Percentiles rank a stretch among this genome's conserved stretches.
Evolutionary conservation across 2,113 vertebrate species (phyloP).

Genomic region (Sialia sialis): DNA sequence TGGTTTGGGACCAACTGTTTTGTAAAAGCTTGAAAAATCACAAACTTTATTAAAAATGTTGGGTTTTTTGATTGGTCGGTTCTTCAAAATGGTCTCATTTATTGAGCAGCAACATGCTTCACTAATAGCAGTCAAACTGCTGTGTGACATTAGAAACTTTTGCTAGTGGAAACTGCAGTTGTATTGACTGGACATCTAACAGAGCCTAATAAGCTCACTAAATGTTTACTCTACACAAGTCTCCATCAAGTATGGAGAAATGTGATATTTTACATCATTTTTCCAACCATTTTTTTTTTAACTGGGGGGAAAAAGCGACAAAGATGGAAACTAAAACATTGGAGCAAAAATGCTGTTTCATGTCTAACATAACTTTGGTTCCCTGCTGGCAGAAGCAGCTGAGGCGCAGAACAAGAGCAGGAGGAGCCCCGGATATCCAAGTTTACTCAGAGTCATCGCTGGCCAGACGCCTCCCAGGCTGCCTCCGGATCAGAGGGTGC

Average conservation of each 20-base stretch:
- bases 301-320: fast-evolving
- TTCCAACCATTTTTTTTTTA: not conserved
- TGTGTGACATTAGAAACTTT: not conserved
- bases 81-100: not conserved
- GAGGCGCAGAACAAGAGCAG: not conserved
- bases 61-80: not conserved
- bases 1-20: not conserved
- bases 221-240: not conserved
- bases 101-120: not conserved
- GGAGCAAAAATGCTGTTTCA: not conserved
- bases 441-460: not conserved
- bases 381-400: not conserved
- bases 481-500: fast-evolving
- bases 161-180: not conserved
- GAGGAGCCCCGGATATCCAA: not conserved
- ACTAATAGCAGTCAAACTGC: not conserved
- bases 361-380: not conserved
- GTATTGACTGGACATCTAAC: not conserved
- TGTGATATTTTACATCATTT: not conserved
- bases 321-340: not conserved
- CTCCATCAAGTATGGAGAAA: not conserved
- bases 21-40: not conserved
- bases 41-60: not conserved
- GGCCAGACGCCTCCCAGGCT: not conserved
- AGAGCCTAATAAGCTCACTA: not conserved